Percentiles rank a stretch among this genome's conserved stretches.
Evolutionary conservation across 2,888 invertebrate genomes (phyloP).

Genomic region (Crocallis elinguaria): DNA sequence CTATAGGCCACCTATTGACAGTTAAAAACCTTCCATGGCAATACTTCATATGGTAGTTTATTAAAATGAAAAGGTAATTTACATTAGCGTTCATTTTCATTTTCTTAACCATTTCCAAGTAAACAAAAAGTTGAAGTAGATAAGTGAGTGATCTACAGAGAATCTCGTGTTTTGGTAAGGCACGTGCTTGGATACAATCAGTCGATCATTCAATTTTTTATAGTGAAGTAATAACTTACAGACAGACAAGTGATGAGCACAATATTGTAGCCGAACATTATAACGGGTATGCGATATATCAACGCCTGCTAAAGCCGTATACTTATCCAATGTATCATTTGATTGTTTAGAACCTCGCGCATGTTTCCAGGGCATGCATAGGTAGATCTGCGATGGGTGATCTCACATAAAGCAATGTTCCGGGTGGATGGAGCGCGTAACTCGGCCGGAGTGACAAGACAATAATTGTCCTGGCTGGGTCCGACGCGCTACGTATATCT

Average conservation of each 20-base stretch:
- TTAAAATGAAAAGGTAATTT: too few relatives aligned
- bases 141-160: not conserved
- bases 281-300: not conserved
- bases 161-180: not conserved
- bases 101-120: too few relatives aligned
- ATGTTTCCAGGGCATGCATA: slow-evolving; percentile 36
- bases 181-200: slow-evolving; percentile 10
- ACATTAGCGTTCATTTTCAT: too few relatives aligned
- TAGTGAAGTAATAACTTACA: not conserved
- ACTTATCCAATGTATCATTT: not conserved
- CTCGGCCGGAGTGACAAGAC: slow-evolving; percentile 77
- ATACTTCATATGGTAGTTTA: too few relatives aligned
- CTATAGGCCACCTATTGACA: too few relatives aligned
- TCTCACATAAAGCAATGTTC: slow-evolving; percentile 71
- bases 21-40: too few relatives aligned
- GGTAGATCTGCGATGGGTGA: slow-evolving; percentile 56
- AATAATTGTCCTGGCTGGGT: slow-evolving; percentile 72
- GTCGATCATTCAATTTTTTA: slow-evolving; percentile 4
- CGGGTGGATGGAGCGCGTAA: slow-evolving; percentile 66
- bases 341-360: not conserved
- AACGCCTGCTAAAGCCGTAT: not conserved
- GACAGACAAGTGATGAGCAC: slow-evolving; percentile 1
- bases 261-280: not conserved
- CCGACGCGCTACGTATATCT: slow-evolving; percentile 62
- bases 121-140: too few relatives aligned